These are phyloP conservation scores for Tringa solitaria DNA, from an alignment of 2,113 vertebrate species.

Conservation along the genomic window DNA sequence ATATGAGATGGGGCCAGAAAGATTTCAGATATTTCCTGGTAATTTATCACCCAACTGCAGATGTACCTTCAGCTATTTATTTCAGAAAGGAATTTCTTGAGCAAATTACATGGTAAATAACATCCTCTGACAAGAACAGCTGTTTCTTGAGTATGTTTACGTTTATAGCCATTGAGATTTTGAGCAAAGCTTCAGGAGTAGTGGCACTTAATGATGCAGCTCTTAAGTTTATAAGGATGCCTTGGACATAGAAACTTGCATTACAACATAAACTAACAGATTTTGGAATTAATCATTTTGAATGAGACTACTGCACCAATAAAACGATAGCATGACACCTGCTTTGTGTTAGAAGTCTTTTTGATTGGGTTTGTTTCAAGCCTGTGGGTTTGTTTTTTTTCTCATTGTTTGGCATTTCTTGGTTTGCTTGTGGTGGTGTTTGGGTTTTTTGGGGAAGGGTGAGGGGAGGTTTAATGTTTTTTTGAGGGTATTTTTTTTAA, in stretches of 20 bases:
- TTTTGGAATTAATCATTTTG: background rate
- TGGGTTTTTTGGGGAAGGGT: background rate
- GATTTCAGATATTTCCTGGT: background rate
- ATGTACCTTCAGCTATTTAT: background rate
- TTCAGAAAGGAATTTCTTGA: background rate
- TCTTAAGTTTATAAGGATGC: background rate
- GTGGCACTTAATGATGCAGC: background rate
- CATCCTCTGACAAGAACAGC: background rate
- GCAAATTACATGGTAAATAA: background rate
- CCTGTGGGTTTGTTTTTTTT: background rate
- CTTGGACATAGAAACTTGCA: rapidly evolving
- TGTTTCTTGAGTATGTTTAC: background rate
- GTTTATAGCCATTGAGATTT: background rate
- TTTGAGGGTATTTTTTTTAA: too few species aligned
- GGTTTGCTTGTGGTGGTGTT: background rate
- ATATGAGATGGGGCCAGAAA: background rate
- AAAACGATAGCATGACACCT: background rate
- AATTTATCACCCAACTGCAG: background rate
- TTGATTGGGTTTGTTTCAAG: too few species aligned
- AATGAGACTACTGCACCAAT: background rate
- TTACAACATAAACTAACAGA: background rate
- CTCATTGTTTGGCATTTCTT: background rate
- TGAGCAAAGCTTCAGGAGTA: background rate
- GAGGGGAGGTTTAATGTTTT: background rate
- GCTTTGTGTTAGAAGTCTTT: background rate